Conservation (phyloP, 2,113 vertebrate genomes). For the Megalops atlanticus region DNA sequence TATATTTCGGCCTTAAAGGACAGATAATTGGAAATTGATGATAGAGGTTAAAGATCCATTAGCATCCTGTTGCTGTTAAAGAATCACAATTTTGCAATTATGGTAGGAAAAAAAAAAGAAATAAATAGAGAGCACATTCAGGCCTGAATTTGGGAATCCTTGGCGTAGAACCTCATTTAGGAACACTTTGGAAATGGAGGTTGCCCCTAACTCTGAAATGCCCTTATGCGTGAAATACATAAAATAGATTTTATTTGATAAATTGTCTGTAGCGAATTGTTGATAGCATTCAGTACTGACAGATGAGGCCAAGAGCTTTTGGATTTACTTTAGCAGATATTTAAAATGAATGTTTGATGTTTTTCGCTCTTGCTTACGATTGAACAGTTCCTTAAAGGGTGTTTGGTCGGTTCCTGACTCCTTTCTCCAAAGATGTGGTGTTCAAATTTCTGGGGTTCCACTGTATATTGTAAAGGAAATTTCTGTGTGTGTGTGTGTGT, state of each 20-base stretch:
- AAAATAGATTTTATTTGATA: too few relatives aligned
- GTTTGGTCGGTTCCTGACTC: not conserved
- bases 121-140: not conserved
- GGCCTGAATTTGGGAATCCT: not conserved
- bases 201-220: not conserved
- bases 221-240: not conserved
- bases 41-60: not conserved
- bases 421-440: not conserved
- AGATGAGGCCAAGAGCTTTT: not conserved
- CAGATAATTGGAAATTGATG: too few relatives aligned
- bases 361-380: not conserved
- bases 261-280: not conserved
- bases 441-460: too few relatives aligned
- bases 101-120: not conserved
- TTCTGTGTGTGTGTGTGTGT: too few relatives aligned
- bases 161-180: not conserved
- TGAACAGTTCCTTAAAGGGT: not conserved
- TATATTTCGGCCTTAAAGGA: not conserved
- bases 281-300: not conserved
- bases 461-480: too few relatives aligned
- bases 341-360: not conserved
- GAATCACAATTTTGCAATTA: too few relatives aligned
- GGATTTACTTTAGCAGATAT: not conserved
- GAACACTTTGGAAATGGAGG: not conserved
- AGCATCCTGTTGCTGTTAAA: not conserved